Conservation (phyloP, 2,113 vertebrate species). For the Chaetodon trifascialis region DNA sequence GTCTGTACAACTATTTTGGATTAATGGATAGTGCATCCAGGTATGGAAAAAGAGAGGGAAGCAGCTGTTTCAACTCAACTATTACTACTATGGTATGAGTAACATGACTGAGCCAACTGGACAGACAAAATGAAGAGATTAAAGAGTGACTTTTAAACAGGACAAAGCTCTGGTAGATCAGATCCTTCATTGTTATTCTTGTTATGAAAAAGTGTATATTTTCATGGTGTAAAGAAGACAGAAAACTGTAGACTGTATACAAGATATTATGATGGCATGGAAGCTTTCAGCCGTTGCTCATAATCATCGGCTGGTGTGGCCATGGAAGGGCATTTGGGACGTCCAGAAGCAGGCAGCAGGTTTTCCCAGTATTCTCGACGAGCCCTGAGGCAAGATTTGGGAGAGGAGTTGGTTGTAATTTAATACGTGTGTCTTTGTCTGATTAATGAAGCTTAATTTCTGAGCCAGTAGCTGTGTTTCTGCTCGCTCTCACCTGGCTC, state of each 20-base stretch:
- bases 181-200: background rate
- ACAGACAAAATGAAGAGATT: background rate
- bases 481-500: conserved; percentile 87
- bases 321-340: conserved; percentile 88
- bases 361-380: conserved; percentile 90
- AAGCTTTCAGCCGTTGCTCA: too few species aligned
- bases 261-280: too few species aligned
- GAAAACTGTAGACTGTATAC: too few species aligned
- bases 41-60: background rate
- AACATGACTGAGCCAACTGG: background rate
- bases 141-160: background rate
- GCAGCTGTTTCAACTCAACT: background rate
- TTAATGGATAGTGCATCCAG: too few species aligned
- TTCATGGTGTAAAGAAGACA: too few species aligned
- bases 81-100: background rate
- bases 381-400: conserved; percentile 78
- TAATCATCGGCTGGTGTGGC: conserved; percentile 78
- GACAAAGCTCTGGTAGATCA: background rate
- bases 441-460: too few species aligned
- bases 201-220: background rate
- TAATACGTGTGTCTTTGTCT: background rate
- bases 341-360: conserved; percentile 88
- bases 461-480: background rate
- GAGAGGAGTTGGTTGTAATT: background rate
- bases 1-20: background rate